A percentile compares a stretch with the other conserved stretches of the same genome.
phyloP scores from a whole-genome alignment of 2,888 invertebrate genomes.

The Eupithecia dodoneata region DNA sequence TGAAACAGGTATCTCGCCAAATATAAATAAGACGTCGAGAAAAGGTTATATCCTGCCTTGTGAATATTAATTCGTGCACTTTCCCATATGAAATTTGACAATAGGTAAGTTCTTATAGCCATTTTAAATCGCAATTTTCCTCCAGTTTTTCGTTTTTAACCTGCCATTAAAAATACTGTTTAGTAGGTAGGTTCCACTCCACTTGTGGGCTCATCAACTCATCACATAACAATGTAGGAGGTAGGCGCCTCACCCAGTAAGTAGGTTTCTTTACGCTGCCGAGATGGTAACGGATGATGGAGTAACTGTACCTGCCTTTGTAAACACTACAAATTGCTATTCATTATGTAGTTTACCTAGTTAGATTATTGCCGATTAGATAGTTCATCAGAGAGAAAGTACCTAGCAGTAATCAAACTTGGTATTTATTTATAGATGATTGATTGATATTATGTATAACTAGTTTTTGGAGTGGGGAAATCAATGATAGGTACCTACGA shows the following conservation, averaged over 20 bases:
- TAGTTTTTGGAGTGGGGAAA: neutral
- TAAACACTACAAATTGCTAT: constrained; percentile 26
- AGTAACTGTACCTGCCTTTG: constrained; percentile 21
- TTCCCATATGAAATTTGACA: neutral
- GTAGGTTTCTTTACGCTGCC: constrained; percentile 18
- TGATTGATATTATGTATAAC: neutral
- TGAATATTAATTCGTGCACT: neutral
- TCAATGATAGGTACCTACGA: neutral
- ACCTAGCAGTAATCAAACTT: neutral
- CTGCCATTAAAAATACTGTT: neutral
- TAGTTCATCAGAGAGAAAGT: neutral
- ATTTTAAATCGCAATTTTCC: neutral
- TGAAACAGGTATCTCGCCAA: too few relatives aligned
- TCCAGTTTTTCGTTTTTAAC: neutral
- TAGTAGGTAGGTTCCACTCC: too few relatives aligned
- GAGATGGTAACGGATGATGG: constrained; percentile 33
- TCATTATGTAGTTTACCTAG: constrained; percentile 17
- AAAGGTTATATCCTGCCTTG: too few relatives aligned
- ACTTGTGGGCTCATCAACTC: neutral
- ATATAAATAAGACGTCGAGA: too few relatives aligned
- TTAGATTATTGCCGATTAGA: neutral
- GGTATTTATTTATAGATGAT: neutral
- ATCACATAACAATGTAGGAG: neutral
- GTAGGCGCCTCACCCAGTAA: neutral
- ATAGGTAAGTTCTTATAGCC: neutral